These are phyloP conservation scores for Zapus hudsonius DNA, from an alignment of 2,113 vertebrate genomes.

Conservation along the genomic window DNA sequence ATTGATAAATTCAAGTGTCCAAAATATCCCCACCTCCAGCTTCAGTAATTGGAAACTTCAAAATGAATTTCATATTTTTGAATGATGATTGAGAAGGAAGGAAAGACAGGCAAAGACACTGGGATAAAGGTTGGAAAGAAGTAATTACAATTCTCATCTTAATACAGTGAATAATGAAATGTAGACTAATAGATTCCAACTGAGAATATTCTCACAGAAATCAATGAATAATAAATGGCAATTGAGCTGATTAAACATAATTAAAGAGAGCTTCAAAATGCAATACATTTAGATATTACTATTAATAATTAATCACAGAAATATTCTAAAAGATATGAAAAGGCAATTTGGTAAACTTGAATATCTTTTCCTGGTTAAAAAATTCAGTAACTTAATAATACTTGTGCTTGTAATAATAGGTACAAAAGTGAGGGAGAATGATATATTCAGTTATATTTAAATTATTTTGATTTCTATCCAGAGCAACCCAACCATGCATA, in stretches of 20 bases:
- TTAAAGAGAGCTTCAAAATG: neutral
- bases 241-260: neutral
- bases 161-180: neutral
- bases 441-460: neutral
- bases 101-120: neutral
- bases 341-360: neutral
- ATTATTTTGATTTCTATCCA: neutral
- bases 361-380: neutral
- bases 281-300: neutral
- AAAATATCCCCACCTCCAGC: neutral
- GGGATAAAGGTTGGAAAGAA: neutral
- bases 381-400: neutral
- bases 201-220: neutral
- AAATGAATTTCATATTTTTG: neutral
- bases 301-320: slow-evolving; percentile 4
- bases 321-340: slow-evolving; percentile 24
- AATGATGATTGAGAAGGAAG: neutral
- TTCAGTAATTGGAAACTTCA: neutral
- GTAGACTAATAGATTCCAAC: neutral
- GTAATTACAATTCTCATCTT: neutral
- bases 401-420: neutral
- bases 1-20: neutral
- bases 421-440: neutral
- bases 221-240: neutral
- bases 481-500: neutral